These are phyloP conservation scores for Paraescarpia echinospica DNA, from an alignment of 1,140 invertebrate species.

Conservation along the genomic window DNA sequence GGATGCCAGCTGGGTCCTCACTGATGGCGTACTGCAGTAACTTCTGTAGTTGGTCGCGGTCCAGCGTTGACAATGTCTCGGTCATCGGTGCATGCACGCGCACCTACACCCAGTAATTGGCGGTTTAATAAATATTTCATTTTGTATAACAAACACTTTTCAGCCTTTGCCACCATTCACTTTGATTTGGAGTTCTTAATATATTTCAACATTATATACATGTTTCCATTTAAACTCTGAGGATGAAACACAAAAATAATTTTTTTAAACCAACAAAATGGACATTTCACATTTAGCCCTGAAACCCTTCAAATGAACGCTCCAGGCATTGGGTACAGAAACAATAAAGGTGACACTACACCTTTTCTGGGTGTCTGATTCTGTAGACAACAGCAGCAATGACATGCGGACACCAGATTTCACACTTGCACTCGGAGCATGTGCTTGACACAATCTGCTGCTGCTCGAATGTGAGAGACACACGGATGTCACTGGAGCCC, in stretches of 20 bases:
- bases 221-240: too few relatives aligned
- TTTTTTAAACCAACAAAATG: not conserved
- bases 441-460: conserved; percentile 25
- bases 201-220: too few relatives aligned
- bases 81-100: conserved; percentile 29
- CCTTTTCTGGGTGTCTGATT: conserved; percentile 20
- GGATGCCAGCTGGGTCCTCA: conserved; percentile 29
- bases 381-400: conserved; percentile 26
- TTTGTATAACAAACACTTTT: too few relatives aligned
- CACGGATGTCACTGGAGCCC: conserved; percentile 21
- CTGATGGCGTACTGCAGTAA: conserved; percentile 28
- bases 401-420: conserved; percentile 26
- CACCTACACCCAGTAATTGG: conserved; percentile 11
- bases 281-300: too few relatives aligned
- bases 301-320: too few relatives aligned
- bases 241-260: too few relatives aligned
- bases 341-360: not conserved
- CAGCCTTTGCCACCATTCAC: too few relatives aligned
- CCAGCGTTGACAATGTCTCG: conserved; percentile 22
- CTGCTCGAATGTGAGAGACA: conserved; percentile 26
- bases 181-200: too few relatives aligned
- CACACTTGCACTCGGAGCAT: conserved; percentile 26
- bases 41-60: conserved; percentile 26
- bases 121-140: too few relatives aligned
- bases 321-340: not conserved